Evolutionary conservation across 1,140 invertebrate species (phyloP), one percentile per base, ranked within the genome.

Genomic region (Pectinophora gossypiella): DNA sequence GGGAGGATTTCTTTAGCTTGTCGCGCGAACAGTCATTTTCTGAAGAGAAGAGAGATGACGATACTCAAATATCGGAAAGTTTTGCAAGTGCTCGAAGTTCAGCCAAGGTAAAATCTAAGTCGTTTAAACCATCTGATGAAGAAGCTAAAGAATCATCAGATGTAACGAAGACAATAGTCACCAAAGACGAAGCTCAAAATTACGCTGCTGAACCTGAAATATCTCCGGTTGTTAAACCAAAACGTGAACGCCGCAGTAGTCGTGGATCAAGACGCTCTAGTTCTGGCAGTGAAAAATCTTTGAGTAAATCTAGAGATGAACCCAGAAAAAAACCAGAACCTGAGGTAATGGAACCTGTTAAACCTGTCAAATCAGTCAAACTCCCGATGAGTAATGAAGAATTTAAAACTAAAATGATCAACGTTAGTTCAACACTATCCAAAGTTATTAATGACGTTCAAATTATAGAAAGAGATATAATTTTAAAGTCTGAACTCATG

Each of bases 31-130:
- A 77, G 44, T 83, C 85, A 1, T 20, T 82, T 18, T 84, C 83
- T 15, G 84, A 86, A 49, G 81, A 79, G 16, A 81, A 81, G 61
- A 83, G 63, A 71, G 81, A 82, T 42, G 88, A 87, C 22, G 89
- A 89, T 49, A 87, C 77, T 23, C 77, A 81, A 63, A 54, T 62
- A 1, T 90, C 89, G 21, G 83, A 90, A 54, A 91, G 89, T 53
- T 92, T 89, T 76, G 91, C 89, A 27, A 92, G 91, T 71, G 91
- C 91, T 0, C 84, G 88, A 56, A 90, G 90, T 77, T 90, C 89
- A 4, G 85, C 73, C 7, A 89, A 87, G 63, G 66, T 59, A 7
- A 87, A 86, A 59, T 68, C 68, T 2, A 81, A 80, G 54, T 72
- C 68, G 36, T 68, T 63, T 0, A 83, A 75, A 58, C 69, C 59